Base-by-base conservation (phyloP, 2,113 vertebrate genomes). In the Prionailurus viverrinus region DNA sequence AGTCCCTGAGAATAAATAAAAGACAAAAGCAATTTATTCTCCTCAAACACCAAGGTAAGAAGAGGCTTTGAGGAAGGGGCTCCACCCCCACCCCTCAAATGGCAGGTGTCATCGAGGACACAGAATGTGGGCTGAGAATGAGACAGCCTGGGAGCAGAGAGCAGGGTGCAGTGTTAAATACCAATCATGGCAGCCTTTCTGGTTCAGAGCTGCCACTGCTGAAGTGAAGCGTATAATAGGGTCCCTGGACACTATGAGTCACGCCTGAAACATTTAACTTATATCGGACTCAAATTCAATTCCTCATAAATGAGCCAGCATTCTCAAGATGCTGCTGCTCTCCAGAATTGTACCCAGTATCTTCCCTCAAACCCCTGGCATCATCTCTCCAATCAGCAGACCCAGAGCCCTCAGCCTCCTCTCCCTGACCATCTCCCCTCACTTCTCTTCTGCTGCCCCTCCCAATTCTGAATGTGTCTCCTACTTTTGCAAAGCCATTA, bases 281-380 rank as follows among this genome's bases (percentile, higher is more conserved):
- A 53, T 86, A 61, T 39, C 66, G 53, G 65, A 96, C 65, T 80
- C 80, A 85, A 39, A 63, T 55, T 80, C 21, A 13, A 5, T 41
- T 79, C 55, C 88, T 86, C 85, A 78, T 74, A 97, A 92, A 81
- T 1, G 10, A 94, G 71, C 69, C 89, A 69, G 25, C 29, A 21
- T 68, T 31, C 68, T 45, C 48, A 45, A 71, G 74, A 15, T 36
- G 65, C 89, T 36, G 51, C 63, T 51, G 33, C 84, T 96, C 23
- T 27, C 33, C 45, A n/a, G 45, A 89, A 63, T 29, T 21, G 10
- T 53, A 39, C 84, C 69, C 29, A 66, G 14, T 11, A 31, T 13
- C 51, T 74, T 25, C 41, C 78, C 5, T 7, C 1, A 1, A 45
- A 66, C 9, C 9, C 21, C 33, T 3, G 15, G 41, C 15, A 41